Conservation (phyloP, 2,888 invertebrate species). For the Dugesia japonica region DNA sequence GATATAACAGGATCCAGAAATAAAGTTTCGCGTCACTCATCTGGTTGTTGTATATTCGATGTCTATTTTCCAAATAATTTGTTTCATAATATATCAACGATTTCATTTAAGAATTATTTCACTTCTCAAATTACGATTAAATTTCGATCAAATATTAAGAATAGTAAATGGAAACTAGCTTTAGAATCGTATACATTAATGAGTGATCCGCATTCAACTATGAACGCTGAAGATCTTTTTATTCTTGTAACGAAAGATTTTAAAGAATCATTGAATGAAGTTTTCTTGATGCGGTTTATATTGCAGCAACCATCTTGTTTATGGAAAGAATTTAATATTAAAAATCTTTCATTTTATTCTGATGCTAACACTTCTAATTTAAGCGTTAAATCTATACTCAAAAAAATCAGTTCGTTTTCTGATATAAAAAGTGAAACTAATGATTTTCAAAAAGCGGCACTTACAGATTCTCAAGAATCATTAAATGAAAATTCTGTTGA, state of each 20-base stretch:
- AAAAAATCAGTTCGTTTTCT: neutral
- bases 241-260: neutral
- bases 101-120: neutral
- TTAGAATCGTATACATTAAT: neutral
- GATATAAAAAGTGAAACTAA: neutral
- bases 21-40: neutral
- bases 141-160: neutral
- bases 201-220: neutral
- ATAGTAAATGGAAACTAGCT: neutral
- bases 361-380: neutral
- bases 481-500: neutral
- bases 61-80: neutral
- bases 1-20: neutral
- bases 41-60: slow-evolving; percentile 3
- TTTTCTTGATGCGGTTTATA: neutral
- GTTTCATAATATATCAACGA: neutral
- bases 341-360: neutral
- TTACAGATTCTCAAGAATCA: neutral
- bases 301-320: neutral
- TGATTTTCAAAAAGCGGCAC: neutral
- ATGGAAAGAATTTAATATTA: neutral
- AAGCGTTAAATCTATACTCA: neutral
- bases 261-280: neutral
- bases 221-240: neutral
- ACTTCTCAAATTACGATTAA: neutral